Evolutionary conservation across 2,888 invertebrate species (phyloP).

Genomic region (Rhagonycha fulva): DNA sequence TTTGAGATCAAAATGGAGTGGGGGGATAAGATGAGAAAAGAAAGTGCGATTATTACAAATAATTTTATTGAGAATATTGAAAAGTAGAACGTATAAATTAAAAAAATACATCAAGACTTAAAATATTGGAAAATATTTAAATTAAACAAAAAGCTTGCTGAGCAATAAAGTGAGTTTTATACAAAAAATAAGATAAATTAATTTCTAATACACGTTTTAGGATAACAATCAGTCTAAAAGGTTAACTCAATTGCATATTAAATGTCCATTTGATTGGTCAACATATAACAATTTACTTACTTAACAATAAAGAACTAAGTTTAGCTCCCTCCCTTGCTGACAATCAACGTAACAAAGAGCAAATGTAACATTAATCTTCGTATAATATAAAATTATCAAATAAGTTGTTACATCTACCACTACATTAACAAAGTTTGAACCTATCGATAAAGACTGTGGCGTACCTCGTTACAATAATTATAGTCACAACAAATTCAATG

Average conservation of each 20-base stretch:
- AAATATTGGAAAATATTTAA: background rate
- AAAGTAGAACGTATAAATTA: background rate
- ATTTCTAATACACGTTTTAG: background rate
- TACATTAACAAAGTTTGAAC: background rate
- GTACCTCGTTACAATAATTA: background rate
- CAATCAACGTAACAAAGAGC: background rate
- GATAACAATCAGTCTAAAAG: conserved; percentile 1
- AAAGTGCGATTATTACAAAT: background rate
- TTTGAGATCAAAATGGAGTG: too few relatives aligned
- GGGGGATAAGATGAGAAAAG: too few relatives aligned
- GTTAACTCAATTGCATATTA: background rate
- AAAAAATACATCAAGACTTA: background rate
- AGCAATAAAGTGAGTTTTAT: background rate
- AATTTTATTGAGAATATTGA: background rate
- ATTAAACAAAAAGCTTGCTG: background rate
- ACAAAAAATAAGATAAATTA: background rate
- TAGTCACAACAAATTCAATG: background rate
- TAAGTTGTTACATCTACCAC: background rate
- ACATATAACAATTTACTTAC: conserved; percentile 2
- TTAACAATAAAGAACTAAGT: background rate
- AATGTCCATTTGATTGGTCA: background rate
- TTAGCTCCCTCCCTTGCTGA: background rate
- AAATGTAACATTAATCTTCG: background rate
- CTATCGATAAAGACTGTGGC: background rate
- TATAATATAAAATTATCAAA: background rate